These are phyloP conservation scores for Athrips mouffetella DNA, from an alignment of 2,888 invertebrate genomes.

Conservation along the genomic window DNA sequence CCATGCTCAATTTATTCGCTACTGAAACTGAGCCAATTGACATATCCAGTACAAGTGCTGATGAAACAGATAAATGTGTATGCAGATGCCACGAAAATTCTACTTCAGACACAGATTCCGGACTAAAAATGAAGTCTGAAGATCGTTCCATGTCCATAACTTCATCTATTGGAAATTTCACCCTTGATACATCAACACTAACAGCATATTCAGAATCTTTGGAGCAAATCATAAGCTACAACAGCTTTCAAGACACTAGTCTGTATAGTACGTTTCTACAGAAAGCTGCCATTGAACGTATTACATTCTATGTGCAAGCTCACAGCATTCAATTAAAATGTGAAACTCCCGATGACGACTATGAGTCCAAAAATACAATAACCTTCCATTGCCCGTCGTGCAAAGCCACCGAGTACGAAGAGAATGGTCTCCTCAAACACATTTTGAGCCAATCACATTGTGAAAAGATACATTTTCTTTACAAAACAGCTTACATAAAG, in stretches of 20 bases:
- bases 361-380: constrained; percentile 44
- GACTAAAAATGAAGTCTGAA: constrained; percentile 44
- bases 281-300: constrained; percentile 62
- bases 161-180: constrained; percentile 68
- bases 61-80: constrained; percentile 34
- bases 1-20: constrained; percentile 53
- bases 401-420: constrained; percentile 46
- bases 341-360: constrained; percentile 35
- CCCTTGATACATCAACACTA: constrained; percentile 55
- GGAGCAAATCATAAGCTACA: constrained; percentile 61
- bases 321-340: constrained; percentile 61
- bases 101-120: constrained; percentile 46
- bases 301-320: constrained; percentile 67
- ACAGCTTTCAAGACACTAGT: constrained; percentile 60
- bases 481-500: constrained; percentile 69
- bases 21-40: constrained; percentile 25
- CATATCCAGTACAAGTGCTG: constrained; percentile 19
- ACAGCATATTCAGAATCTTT: constrained; percentile 67
- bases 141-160: constrained; percentile 50
- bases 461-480: constrained; percentile 66
- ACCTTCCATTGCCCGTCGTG: constrained; percentile 60
- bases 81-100: constrained; percentile 50
- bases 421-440: constrained; percentile 53
- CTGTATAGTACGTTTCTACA: constrained; percentile 51
- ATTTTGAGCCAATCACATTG: constrained; percentile 59